phyloP scores from a whole-genome alignment of 2,888 invertebrate species.

The Tachystola acroxantha region DNA sequence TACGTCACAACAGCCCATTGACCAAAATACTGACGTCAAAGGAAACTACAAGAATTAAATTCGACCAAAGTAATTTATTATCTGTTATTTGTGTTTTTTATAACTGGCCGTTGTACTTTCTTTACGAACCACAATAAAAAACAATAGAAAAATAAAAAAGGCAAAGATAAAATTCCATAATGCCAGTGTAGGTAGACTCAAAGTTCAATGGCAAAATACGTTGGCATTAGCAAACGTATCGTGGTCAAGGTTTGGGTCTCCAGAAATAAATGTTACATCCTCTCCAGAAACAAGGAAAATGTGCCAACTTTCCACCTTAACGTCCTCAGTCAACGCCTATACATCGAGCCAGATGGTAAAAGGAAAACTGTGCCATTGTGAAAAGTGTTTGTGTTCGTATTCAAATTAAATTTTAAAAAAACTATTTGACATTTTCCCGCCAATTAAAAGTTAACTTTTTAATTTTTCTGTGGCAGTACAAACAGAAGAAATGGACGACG shows the following conservation, averaged over 20 bases:
- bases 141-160: slow-evolving; percentile 10
- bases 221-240: slow-evolving; percentile 34
- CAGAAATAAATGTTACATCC: slow-evolving; percentile 73
- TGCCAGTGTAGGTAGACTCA: slow-evolving; percentile 25
- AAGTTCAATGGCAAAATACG: slow-evolving; percentile 22
- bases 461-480: slow-evolving; percentile 38
- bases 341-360: slow-evolving; percentile 48
- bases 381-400: slow-evolving; percentile 31
- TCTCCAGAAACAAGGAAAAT: slow-evolving; percentile 47
- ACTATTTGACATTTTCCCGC: background rate
- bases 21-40: slow-evolving; percentile 12
- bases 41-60: slow-evolving; percentile 3
- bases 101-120: slow-evolving; percentile 8
- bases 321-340: slow-evolving; percentile 51
- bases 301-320: slow-evolving; percentile 60
- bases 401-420: slow-evolving; percentile 9
- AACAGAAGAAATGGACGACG: slow-evolving; percentile 40
- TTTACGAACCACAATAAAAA: slow-evolving; percentile 6
- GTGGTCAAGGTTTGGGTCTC: slow-evolving; percentile 55
- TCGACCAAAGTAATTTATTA: slow-evolving; percentile 7
- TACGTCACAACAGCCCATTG: slow-evolving; percentile 14
- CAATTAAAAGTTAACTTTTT: slow-evolving; percentile 14
- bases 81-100: slow-evolving; percentile 1
- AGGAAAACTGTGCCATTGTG: slow-evolving; percentile 25
- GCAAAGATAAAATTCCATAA: slow-evolving; percentile 15